phyloP scores from a whole-genome alignment of 2,888 invertebrate species.

The Boloria euphrosyne region DNA sequence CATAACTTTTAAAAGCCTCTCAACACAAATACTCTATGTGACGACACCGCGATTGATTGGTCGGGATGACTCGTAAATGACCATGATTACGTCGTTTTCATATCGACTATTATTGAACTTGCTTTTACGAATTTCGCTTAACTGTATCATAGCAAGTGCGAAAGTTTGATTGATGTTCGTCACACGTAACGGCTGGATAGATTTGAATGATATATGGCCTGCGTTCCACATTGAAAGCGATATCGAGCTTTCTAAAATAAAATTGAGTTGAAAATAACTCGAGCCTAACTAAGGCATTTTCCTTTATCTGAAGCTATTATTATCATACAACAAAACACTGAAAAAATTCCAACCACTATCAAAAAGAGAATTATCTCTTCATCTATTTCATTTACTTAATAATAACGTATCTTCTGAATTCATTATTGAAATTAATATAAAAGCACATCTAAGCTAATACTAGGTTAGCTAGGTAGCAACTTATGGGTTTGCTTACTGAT shows the following conservation, averaged over 20 bases:
- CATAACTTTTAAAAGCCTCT: conserved; percentile 6
- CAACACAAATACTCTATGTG: conserved; percentile 17
- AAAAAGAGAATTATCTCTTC: no score
- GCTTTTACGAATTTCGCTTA: conserved; percentile 7
- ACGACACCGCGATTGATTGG: conserved; percentile 34
- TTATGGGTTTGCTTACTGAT: no score
- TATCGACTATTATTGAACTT: conserved; percentile 24
- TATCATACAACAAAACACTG: no score
- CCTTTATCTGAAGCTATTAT: no score
- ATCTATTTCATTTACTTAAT: no score
- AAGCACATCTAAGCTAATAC: no score
- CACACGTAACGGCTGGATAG: conserved; percentile 4
- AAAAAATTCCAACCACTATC: no score
- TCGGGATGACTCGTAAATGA: conserved; percentile 34
- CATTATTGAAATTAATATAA: no score
- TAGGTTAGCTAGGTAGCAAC: no score
- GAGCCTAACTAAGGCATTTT: no score
- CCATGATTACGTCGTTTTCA: conserved; percentile 29
- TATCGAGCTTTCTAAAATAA: conserved; percentile 3
- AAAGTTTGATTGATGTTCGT: conserved; percentile 17
- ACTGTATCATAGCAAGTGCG: conserved; percentile 6
- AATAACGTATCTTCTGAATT: no score
- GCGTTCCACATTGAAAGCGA: conserved; percentile 4
- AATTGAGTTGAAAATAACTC: conserved; percentile 2
- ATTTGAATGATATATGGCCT: conserved; percentile 2